Evolutionary conservation across 2,888 invertebrate genomes (phyloP), one percentile per base, ranked within the genome.

Genomic region (Isoperla grammatica): DNA sequence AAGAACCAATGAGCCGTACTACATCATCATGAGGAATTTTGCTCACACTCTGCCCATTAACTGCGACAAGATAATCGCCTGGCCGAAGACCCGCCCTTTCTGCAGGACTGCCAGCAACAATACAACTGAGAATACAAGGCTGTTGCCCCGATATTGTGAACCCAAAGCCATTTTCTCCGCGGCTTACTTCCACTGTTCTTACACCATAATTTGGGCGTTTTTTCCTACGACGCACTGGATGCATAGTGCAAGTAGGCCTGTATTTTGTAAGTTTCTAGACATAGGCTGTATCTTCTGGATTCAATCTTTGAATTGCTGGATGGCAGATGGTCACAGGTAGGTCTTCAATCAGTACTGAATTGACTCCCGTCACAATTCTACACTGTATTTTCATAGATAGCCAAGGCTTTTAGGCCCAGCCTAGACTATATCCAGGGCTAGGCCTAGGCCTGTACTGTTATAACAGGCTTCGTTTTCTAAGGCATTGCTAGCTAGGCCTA

Each of bases 71-170:
- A 68, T 93, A 94, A 71, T 97, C 95, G 0, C 96, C 96, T 37
- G 95, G 90, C 22, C 93, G 82, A 17, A 97, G 77, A 0, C 95
- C 95, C 23, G 93, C 93, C 63, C 85, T 81, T 70, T 95, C 95
- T 0, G 96, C 96, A 2, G 95, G 95, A 61, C 90, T 91, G 67
- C 89, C 89, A 49, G 84, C 79, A 1, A 95, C 95, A 68, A 97
- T 95, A 69, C 93, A 95, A 56, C 95, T 94, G 60, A 97, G 81
- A 64, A 95, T 90, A 73, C 96, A 97, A 0, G 97, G 96, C 71
- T 94, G 88, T 73, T 97, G 95, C 2, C 96, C 96, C 1, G 95
- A 95, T 71, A 97, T 95, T 19, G 96, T 97, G 72, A 97, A 97
- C n/a, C 97, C 96, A 73, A 94, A 97, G 8, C 96, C 96, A 69